These are phyloP conservation scores for Clamator glandarius DNA, from an alignment of 2,797 vertebrate genomes.

Conservation along the genomic window DNA sequence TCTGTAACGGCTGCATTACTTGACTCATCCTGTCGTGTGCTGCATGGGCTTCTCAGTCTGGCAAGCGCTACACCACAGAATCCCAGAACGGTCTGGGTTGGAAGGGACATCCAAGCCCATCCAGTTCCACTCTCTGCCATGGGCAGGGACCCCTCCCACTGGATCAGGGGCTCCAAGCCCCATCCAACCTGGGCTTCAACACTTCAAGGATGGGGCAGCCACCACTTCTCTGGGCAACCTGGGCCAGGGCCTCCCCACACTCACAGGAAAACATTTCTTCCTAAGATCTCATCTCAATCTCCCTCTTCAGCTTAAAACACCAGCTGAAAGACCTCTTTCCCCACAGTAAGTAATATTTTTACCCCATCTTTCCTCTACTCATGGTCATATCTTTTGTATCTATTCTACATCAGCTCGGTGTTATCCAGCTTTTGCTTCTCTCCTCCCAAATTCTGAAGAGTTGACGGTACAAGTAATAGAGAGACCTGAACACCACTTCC, in stretches of 20 bases:
- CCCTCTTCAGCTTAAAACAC: too few relatives aligned
- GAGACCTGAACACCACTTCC: background rate
- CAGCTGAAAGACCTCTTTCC: background rate
- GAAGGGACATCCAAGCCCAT: too few relatives aligned
- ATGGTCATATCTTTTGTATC: accelerated
- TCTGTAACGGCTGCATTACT: background rate
- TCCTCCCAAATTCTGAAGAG: background rate
- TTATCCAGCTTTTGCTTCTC: background rate
- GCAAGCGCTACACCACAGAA: background rate
- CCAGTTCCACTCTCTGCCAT: too few relatives aligned
- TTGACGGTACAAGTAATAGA: background rate
- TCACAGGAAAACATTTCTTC: too few relatives aligned
- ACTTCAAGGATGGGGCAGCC: too few relatives aligned
- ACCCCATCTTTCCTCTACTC: background rate
- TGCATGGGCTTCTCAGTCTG: accelerated
- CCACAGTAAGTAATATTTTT: background rate
- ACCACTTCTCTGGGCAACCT: too few relatives aligned
- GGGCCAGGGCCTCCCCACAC: too few relatives aligned
- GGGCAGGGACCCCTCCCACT: too few relatives aligned
- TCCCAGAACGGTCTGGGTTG: too few relatives aligned
- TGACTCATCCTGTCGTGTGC: accelerated
- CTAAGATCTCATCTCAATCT: too few relatives aligned
- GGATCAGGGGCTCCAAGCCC: too few relatives aligned
- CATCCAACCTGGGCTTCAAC: too few relatives aligned
- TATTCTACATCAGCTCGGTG: background rate